phyloP scores from a whole-genome alignment of 2,797 vertebrate genomes.

The Neostethus bicornis region DNA sequence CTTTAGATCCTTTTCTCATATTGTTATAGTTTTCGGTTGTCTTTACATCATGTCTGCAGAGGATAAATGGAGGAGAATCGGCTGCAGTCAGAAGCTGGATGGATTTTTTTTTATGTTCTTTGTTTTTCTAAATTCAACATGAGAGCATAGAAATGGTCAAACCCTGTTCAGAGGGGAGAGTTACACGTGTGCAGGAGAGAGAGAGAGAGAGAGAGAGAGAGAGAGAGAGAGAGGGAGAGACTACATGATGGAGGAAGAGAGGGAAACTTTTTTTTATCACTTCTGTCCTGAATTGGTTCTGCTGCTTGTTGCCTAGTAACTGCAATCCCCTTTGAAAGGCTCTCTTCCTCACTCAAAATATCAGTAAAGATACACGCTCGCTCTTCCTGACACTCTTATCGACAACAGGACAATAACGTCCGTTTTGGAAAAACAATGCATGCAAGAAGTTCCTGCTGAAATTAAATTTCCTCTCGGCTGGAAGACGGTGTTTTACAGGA shows the following conservation, averaged over 20 bases:
- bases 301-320: slow-evolving; percentile 85
- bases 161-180: slow-evolving; percentile 57
- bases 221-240: slow-evolving; percentile 27
- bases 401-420: slow-evolving; percentile 65
- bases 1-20: neutral
- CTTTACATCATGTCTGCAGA: slow-evolving; percentile 15
- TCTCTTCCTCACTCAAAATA: slow-evolving; percentile 75
- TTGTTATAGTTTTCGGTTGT: slow-evolving; percentile 4
- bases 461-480: slow-evolving; percentile 1
- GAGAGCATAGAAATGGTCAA: slow-evolving; percentile 61
- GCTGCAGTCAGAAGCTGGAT: slow-evolving; percentile 25
- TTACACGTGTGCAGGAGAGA: slow-evolving; percentile 52
- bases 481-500: slow-evolving; percentile 22
- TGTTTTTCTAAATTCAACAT: slow-evolving; percentile 52
- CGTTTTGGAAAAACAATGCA: slow-evolving; percentile 63
- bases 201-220: slow-evolving; percentile 28
- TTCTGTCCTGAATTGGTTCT: slow-evolving; percentile 77
- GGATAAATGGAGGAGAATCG: slow-evolving; percentile 24
- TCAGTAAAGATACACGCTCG: slow-evolving; percentile 76
- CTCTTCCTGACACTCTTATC: slow-evolving; percentile 69
- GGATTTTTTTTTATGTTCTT: slow-evolving; percentile 41
- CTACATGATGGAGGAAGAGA: slow-evolving; percentile 43
- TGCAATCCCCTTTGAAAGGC: slow-evolving; percentile 75
- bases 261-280: slow-evolving; percentile 58
- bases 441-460: slow-evolving; percentile 20